Base-by-base conservation (phyloP, 2,113 vertebrate species). In the Myxocyprinus asiaticus region DNA sequence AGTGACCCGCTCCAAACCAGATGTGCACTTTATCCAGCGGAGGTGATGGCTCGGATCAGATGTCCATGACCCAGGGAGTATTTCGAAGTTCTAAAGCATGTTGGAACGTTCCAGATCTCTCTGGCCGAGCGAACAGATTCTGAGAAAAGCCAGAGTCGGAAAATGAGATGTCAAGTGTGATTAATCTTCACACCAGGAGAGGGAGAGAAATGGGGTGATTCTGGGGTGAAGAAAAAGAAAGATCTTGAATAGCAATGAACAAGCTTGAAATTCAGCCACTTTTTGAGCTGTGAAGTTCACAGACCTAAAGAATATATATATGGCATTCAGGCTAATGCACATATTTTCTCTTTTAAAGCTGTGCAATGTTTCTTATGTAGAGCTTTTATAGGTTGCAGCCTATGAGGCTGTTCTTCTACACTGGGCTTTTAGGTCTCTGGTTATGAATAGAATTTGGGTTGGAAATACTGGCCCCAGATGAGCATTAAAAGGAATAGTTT, bases 111-210 rank as follows among this genome's bases (percentile, higher is more conserved):
- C 22, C 47, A 44, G 22, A 74, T 62, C 15, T 14, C 72, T 22
- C 42, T 12, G 4, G 58, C 15, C 4, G 44, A 74, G 15, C 7
- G 11, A 74, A 47, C 9, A 50, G 59, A 74, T 74, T 74, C 17
- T n/a, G 7, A 17, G 33, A 42, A 68, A 80, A 71, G 43, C 15
- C 44, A 66, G 42, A 7, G 73, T 48, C 17, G 47, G 81, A 65
- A 73, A 66, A 78, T 78, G 53, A 82, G 68, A 74, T 62, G 76
- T 77, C 78, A 77, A 76, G 47, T 14, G 55, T 77, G 55, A 83
- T 83, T 81, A 80, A 80, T 77, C 55, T 80, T 69, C 47, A 7
- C 77, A 62, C 72, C 58, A 74, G 9, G 58, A 12, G 45, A 47
- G 9, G 59, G 59, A 53, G 47, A 47, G 67, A 73, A 72, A 67